A percentile compares a stretch with the other conserved stretches of the same genome.
Conservation (phyloP, 2,113 vertebrate genomes). For the Gambusia holbrooki region DNA sequence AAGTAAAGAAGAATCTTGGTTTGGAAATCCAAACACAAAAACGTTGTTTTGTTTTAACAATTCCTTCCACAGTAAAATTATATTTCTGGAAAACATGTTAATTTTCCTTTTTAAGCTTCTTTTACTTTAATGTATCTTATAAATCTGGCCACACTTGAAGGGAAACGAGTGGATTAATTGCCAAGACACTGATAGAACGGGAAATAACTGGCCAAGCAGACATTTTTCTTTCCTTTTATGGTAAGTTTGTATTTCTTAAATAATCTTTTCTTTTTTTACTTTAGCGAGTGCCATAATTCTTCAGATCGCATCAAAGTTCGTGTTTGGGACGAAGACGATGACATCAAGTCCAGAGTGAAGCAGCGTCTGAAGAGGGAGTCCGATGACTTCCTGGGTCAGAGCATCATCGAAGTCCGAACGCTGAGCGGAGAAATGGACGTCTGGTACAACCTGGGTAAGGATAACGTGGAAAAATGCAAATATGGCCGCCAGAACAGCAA, state of each 20-base stretch:
- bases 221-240: background rate
- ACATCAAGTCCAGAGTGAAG: conserved; percentile 98
- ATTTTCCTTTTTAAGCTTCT: too few relatives aligned
- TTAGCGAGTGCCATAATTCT: conserved; percentile 98
- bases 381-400: conserved; percentile 97
- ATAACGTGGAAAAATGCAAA: background rate
- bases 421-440: conserved; percentile 98
- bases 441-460: conserved; percentile 98
- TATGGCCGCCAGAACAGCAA: too few relatives aligned
- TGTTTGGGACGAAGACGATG: conserved; percentile 98
- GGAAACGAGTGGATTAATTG: too few relatives aligned
- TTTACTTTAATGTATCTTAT: too few relatives aligned
- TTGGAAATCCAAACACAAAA: background rate
- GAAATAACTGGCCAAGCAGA: background rate
- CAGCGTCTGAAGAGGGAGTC: conserved; percentile 97
- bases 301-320: conserved; percentile 98
- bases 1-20: conserved; percentile 68
- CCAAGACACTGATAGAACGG: too few relatives aligned
- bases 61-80: too few relatives aligned
- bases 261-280: background rate
- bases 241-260: background rate
- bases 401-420: conserved; percentile 97
- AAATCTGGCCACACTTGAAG: too few relatives aligned
- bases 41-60: background rate
- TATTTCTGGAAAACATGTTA: too few relatives aligned